Percentiles rank a stretch among this genome's conserved stretches.
These are phyloP conservation scores for Heteromormyrus szaboi DNA, from an alignment of 2,797 vertebrate genomes.

Conservation along the genomic window DNA sequence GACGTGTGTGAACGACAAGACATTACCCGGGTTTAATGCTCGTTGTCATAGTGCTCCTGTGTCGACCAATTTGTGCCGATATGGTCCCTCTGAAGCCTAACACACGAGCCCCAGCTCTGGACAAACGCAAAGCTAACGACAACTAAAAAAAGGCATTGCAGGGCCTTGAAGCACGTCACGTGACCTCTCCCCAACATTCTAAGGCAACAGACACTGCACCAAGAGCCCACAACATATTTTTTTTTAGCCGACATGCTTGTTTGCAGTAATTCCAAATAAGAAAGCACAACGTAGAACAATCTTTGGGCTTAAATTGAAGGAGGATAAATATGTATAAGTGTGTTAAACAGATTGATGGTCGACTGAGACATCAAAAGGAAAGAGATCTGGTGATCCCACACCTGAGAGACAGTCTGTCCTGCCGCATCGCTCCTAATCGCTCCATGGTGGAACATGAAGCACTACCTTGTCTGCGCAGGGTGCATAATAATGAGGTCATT, in stretches of 20 bases:
- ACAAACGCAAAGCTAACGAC: conserved; percentile 30
- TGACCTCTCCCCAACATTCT: conserved; percentile 20
- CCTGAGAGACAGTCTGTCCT: background rate
- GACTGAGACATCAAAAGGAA: background rate
- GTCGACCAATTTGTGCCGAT: background rate
- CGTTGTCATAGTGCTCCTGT: background rate
- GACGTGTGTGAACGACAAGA: conserved; percentile 12
- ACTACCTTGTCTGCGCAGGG: conserved; percentile 58
- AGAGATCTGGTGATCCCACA: background rate
- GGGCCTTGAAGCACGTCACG: conserved; percentile 37
- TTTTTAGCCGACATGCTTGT: background rate
- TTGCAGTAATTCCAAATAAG: background rate
- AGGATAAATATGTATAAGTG: background rate
- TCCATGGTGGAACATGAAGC: conserved; percentile 54
- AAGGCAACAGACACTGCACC: background rate
- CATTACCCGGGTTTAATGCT: conserved; percentile 18
- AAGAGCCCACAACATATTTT: background rate
- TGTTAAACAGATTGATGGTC: background rate
- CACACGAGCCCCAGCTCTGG: background rate
- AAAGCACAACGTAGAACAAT: background rate
- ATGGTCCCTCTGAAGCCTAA: background rate
- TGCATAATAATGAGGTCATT: conserved; percentile 78
- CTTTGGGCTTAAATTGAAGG: background rate
- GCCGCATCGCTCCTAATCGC: background rate
- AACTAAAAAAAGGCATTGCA: background rate